A percentile compares a stretch with the other conserved stretches of the same genome.
These are phyloP conservation scores for Tinamus guttatus DNA, from an alignment of 2,113 vertebrate genomes.

Conservation along the genomic window DNA sequence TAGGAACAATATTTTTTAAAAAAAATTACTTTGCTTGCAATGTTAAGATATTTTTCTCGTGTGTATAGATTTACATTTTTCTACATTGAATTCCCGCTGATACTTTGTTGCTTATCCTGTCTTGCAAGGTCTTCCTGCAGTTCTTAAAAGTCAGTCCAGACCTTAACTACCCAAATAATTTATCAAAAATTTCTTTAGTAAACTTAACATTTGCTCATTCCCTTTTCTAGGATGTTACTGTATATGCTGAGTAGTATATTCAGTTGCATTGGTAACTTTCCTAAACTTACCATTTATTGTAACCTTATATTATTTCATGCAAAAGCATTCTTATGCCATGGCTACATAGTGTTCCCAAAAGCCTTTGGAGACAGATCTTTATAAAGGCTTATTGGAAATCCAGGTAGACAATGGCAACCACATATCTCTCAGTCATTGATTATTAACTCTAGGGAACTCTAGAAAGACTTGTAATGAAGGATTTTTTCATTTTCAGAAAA, in stretches of 20 bases:
- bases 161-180: not conserved
- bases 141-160: constrained; percentile 12
- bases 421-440: not conserved
- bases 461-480: constrained; percentile 48
- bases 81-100: constrained; percentile 18
- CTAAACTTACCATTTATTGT: not conserved
- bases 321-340: not conserved
- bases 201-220: constrained; percentile 17
- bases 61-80: constrained; percentile 20
- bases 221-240: constrained; percentile 51
- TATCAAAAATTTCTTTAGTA: not conserved
- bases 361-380: constrained; percentile 7
- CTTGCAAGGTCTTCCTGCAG: constrained; percentile 9
- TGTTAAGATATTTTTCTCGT: constrained; percentile 22
- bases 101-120: constrained; percentile 26
- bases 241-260: not conserved
- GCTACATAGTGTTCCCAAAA: constrained; percentile 44
- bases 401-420: not conserved
- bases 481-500: constrained; percentile 9
- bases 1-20: no score
- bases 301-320: not conserved
- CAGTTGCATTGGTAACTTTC: not conserved
- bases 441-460: constrained; percentile 15
- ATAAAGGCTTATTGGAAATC: constrained; percentile 38
- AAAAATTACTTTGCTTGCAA: not conserved